Evolutionary conservation across 2,113 vertebrate species (phyloP).

Genomic region (Desmodus rotundus): DNA sequence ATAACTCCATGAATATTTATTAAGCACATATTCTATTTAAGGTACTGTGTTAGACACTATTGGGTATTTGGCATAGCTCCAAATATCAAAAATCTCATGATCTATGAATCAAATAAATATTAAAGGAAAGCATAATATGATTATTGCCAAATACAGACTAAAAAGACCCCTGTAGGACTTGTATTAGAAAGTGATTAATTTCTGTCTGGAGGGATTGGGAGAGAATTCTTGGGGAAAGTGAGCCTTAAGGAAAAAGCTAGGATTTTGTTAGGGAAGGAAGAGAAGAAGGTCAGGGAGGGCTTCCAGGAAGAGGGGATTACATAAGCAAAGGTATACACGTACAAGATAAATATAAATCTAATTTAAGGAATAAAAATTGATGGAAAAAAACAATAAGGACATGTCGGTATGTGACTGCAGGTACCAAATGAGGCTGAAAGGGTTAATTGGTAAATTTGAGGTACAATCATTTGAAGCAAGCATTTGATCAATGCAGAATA

Average conservation of each 20-base stretch:
- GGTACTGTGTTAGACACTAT: not conserved
- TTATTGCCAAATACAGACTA: not conserved
- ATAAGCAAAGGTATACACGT: not conserved
- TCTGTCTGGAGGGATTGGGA: not conserved
- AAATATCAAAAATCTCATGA: not conserved
- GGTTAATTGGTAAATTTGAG: not conserved
- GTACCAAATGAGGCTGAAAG: conserved; percentile 24
- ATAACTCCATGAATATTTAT: not conserved
- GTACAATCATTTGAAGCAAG: not conserved
- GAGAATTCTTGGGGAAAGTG: not conserved
- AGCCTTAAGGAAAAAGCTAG: not conserved
- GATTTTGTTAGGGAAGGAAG: not conserved
- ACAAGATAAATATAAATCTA: not conserved
- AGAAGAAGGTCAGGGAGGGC: not conserved
- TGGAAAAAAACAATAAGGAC: not conserved
- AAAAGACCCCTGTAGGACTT: not conserved
- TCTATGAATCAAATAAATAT: not conserved
- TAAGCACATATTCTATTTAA: not conserved
- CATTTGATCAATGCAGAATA: not conserved
- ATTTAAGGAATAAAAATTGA: not conserved
- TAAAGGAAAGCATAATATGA: not conserved
- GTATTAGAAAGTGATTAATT: not conserved
- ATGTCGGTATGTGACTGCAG: not conserved
- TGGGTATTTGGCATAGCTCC: not conserved
- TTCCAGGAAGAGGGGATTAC: not conserved